These are phyloP conservation scores for Thereva nobilitata DNA, from an alignment of 2,888 invertebrate genomes.

Conservation along the genomic window DNA sequence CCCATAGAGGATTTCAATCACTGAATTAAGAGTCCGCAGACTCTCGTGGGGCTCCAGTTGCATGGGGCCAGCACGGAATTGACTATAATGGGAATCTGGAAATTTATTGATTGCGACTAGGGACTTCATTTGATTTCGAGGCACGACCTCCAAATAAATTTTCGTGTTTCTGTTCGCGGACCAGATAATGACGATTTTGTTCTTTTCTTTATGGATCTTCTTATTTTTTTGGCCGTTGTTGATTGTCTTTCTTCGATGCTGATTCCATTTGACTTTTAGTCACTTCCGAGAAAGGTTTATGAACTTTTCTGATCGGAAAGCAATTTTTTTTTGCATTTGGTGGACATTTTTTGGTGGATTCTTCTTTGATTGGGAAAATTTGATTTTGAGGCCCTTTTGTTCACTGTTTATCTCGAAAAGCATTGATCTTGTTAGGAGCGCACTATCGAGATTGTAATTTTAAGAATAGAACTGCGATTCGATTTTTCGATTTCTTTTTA, in stretches of 20 bases:
- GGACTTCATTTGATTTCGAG: constrained; percentile 19
- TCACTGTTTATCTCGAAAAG: no score
- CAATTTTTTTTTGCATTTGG: no score
- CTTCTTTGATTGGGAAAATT: no score
- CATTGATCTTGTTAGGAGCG: no score
- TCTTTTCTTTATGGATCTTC: constrained; percentile 5
- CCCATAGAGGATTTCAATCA: constrained; percentile 16
- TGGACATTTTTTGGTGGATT: no score
- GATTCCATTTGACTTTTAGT: constrained; percentile 26
- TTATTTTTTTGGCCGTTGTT: no score
- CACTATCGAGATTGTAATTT: no score
- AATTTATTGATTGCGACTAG: constrained; percentile 33
- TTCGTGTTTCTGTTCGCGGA: constrained; percentile 17
- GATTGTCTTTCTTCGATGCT: constrained; percentile 27
- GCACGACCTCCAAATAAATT: constrained; percentile 34
- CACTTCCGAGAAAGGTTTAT: constrained; percentile 36
- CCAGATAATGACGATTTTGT: constrained; percentile 37
- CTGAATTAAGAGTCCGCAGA: constrained; percentile 19
- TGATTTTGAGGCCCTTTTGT: no score
- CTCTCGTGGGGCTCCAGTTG: constrained; percentile 23
- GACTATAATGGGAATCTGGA: constrained; percentile 36
- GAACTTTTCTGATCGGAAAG: constrained; percentile 8
- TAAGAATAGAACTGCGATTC: no score
- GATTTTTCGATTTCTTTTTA: no score
- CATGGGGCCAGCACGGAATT: constrained; percentile 5